phyloP scores from a whole-genome alignment of 2,888 invertebrate genomes.

The Macrophya alboannulata region DNA sequence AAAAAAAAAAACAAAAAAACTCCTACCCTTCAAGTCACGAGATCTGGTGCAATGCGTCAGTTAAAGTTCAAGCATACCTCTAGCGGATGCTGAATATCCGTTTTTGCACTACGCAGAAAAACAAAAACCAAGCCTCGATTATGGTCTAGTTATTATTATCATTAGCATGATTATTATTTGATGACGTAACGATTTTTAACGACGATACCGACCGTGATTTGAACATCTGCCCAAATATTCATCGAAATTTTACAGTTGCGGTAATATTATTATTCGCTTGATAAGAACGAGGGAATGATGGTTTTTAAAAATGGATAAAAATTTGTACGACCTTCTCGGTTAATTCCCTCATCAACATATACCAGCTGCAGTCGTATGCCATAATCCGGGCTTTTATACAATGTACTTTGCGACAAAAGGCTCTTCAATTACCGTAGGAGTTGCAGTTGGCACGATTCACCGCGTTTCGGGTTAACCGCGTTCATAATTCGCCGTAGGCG shows the following conservation, averaged over 20 bases:
- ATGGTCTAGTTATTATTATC: slow-evolving; percentile 8
- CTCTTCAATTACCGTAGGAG: slow-evolving; percentile 19
- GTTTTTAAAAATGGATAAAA: not conserved
- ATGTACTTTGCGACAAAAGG: not conserved
- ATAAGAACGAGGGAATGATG: not conserved
- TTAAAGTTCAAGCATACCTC: slow-evolving; percentile 40
- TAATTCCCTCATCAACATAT: not conserved
- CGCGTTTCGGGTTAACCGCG: slow-evolving; percentile 69
- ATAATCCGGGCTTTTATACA: not conserved
- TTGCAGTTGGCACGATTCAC: slow-evolving; percentile 69
- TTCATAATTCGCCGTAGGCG: slow-evolving; percentile 76
- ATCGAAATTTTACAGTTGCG: not conserved
- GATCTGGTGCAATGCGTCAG: slow-evolving; percentile 21
- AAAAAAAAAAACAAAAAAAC: not conserved
- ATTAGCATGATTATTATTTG: not conserved
- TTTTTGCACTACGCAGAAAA: not conserved
- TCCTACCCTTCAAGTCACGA: slow-evolving; percentile 3
- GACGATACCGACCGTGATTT: slow-evolving; percentile 34
- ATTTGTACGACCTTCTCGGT: not conserved
- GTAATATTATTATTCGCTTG: not conserved
- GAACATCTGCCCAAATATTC: not conserved
- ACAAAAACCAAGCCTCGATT: not conserved
- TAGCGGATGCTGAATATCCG: not conserved
- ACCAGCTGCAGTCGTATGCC: not conserved
- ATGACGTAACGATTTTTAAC: slow-evolving; percentile 50